Evolutionary conservation across 2,113 vertebrate species (phyloP).

Genomic region (Burhinus bistriatus): DNA sequence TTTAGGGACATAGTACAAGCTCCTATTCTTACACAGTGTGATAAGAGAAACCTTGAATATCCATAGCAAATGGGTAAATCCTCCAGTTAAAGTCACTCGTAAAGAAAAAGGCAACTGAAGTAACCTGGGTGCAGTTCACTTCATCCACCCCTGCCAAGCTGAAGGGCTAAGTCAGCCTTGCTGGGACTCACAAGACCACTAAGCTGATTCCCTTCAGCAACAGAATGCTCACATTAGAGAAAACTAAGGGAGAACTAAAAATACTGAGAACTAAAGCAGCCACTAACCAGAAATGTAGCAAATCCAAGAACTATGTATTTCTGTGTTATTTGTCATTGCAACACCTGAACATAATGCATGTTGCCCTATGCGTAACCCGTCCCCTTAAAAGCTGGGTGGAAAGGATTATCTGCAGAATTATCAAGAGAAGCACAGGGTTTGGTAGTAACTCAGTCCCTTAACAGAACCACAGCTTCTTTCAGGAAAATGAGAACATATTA

Average conservation of each 20-base stretch:
- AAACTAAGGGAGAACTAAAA: background rate
- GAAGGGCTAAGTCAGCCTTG: background rate
- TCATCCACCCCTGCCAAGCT: background rate
- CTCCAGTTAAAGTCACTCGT: background rate
- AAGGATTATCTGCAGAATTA: constrained; percentile 60
- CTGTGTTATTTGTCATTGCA: background rate
- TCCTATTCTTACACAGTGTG: accelerated
- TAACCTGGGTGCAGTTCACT: background rate
- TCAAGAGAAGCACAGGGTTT: constrained; percentile 26
- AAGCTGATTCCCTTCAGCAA: background rate
- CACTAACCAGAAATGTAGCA: background rate
- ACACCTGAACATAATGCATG: constrained; percentile 26
- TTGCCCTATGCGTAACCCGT: background rate
- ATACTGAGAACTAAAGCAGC: background rate
- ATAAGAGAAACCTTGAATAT: background rate
- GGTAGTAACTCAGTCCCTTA: constrained; percentile 42
- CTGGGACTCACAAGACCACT: background rate
- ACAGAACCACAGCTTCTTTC: constrained; percentile 9
- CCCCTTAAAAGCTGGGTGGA: constrained; percentile 5
- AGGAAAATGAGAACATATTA: background rate
- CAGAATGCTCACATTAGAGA: background rate
- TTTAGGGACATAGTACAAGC: background rate
- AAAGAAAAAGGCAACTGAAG: background rate
- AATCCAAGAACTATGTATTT: background rate
- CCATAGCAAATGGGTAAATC: background rate